These are phyloP conservation scores for Drepanosiphum platanoidis DNA, from an alignment of 2,888 invertebrate genomes.

Conservation along the genomic window DNA sequence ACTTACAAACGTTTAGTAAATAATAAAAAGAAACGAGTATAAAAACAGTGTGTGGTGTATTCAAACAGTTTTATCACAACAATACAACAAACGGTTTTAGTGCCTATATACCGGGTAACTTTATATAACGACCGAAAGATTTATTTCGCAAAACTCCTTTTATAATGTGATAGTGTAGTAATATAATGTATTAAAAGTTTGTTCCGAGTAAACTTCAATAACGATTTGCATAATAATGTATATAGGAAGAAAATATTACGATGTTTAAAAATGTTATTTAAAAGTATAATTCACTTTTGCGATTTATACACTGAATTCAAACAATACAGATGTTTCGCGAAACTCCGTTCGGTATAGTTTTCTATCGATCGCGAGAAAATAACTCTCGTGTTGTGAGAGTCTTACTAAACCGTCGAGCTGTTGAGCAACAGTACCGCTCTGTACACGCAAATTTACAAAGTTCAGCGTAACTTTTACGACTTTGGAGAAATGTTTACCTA, in stretches of 20 bases:
- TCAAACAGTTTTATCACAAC: not conserved
- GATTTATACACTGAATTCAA: not conserved
- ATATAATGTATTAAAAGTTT: not conserved
- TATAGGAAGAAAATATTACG: not conserved
- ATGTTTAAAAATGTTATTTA: not conserved
- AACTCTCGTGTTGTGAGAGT: constrained; percentile 7
- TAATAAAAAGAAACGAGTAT: not conserved
- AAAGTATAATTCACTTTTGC: not conserved
- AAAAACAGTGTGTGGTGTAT: not conserved
- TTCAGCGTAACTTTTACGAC: constrained; percentile 26
- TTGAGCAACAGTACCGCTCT: not conserved
- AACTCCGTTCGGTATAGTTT: not conserved
- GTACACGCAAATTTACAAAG: not conserved
- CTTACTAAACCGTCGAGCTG: not conserved
- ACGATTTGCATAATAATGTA: not conserved
- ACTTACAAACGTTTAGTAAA: not conserved
- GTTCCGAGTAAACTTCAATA: not conserved
- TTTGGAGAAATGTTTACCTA: constrained; percentile 46
- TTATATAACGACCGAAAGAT: too few species aligned
- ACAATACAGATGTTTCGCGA: not conserved
- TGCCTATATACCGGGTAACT: too few species aligned
- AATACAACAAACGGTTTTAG: too few species aligned
- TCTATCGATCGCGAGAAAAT: not conserved
- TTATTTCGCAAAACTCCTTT: not conserved
- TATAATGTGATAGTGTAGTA: not conserved